Percentiles rank a stretch among this genome's conserved stretches.
These are phyloP conservation scores for Rhopalosiphum padi DNA, from an alignment of 1,140 invertebrate genomes.

Conservation along the genomic window DNA sequence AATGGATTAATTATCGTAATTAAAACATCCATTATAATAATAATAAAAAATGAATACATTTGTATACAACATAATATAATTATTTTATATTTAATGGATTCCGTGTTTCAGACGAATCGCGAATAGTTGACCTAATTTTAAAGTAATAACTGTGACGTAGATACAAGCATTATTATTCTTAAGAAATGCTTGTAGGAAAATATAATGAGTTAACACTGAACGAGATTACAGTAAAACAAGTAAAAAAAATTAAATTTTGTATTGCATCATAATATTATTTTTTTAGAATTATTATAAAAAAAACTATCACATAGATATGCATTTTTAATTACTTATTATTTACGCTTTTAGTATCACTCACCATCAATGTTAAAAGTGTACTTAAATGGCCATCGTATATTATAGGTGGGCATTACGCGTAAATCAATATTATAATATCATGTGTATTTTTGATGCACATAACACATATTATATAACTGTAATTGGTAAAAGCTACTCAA, in stretches of 20 bases:
- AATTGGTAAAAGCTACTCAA: not conserved
- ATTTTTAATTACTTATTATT: not conserved
- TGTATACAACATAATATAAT: not conserved
- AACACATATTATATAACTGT: not conserved
- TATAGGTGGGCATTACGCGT: not conserved
- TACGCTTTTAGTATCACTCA: not conserved
- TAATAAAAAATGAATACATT: not conserved
- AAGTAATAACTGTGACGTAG: not conserved
- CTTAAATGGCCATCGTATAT: not conserved
- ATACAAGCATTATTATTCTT: not conserved
- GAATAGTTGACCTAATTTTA: not conserved
- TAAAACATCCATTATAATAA: not conserved
- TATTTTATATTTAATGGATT: not conserved
- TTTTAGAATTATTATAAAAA: not conserved
- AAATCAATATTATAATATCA: not conserved
- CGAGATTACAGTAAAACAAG: not conserved
- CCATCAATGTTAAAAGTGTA: not conserved
- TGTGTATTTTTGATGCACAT: not conserved
- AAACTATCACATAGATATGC: not conserved
- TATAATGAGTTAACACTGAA: not conserved
- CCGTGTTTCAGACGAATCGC: not conserved
- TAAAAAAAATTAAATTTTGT: not conserved
- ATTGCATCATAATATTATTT: not conserved
- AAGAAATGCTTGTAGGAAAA: not conserved
- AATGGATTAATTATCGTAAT: not conserved